Evolutionary conservation across 2,888 invertebrate genomes (phyloP).

Genomic region (Sarcophaga carnaria): DNA sequence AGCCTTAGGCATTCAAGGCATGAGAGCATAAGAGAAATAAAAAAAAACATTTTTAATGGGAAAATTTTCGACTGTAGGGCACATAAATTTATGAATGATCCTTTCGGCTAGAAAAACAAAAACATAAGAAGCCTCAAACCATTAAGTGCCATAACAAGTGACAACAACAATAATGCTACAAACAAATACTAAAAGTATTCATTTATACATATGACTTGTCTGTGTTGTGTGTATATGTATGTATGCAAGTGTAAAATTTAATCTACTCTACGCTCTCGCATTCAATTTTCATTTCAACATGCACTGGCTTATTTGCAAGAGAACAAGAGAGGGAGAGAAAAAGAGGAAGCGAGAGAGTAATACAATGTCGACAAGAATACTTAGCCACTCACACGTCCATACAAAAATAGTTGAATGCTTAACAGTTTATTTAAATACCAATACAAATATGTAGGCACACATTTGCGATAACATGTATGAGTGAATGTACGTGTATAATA

Average conservation of each 20-base stretch:
- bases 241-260: not conserved
- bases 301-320: not conserved
- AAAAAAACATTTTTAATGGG: slow-evolving; percentile 35
- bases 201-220: not conserved
- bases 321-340: too few species aligned
- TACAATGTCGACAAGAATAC: not conserved
- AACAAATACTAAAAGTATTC: not conserved
- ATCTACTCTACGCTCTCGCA: not conserved
- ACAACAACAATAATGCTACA: slow-evolving; percentile 27
- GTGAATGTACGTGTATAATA: not conserved
- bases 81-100: slow-evolving; percentile 51
- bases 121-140: slow-evolving; percentile 30
- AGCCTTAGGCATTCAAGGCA: slow-evolving; percentile 22
- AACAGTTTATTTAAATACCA: not conserved
- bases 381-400: not conserved
- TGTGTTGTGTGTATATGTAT: not conserved
- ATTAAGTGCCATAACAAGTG: slow-evolving; percentile 39
- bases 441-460: slow-evolving; percentile 10
- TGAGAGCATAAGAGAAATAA: not conserved
- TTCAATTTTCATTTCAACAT: not conserved
- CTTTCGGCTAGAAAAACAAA: slow-evolving; percentile 39
- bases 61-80: slow-evolving; percentile 8
- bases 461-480: not conserved
- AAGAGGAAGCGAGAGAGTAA: not conserved
- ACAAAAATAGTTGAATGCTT: not conserved